Percentiles rank a stretch among this genome's conserved stretches.
Conservation (phyloP, 2,888 invertebrate species). For the Drosophila pegasa region DNA sequence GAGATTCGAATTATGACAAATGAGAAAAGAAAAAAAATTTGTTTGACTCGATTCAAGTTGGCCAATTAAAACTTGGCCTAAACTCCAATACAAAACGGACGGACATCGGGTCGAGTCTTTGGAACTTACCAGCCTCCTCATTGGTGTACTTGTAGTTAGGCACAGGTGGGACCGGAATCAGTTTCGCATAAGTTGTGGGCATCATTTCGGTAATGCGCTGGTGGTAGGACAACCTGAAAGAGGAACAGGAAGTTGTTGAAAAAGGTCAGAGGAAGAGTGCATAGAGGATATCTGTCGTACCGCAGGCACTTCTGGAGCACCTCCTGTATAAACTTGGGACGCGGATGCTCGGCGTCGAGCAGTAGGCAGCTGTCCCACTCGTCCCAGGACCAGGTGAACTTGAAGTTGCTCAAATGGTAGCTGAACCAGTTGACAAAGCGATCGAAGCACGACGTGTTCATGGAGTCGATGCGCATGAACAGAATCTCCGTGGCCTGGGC, state of each 20-base stretch:
- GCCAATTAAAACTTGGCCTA: too few species aligned
- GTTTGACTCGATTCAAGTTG: background rate
- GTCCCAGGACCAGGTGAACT: constrained; percentile 99
- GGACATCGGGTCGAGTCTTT: background rate
- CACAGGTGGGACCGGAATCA: constrained; percentile 94
- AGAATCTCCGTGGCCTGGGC: constrained; percentile 99
- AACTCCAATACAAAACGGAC: background rate
- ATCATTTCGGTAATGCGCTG: constrained; percentile 96
- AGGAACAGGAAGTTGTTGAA: background rate
- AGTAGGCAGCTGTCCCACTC: constrained; percentile 96
- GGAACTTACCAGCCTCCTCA: constrained; percentile 93
- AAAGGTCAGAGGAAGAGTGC: background rate
- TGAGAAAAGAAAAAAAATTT: too few species aligned
- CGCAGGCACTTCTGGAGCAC: constrained; percentile 95
- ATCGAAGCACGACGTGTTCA: constrained; percentile 99
- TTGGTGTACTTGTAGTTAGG: constrained; percentile 96
- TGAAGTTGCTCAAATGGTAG: constrained; percentile 99
- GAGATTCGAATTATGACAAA: too few species aligned
- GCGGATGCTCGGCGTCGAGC: constrained; percentile 94
- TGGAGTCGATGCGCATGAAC: constrained; percentile 97
- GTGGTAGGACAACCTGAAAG: constrained; percentile 93
- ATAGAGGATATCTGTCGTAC: constrained; percentile 85
- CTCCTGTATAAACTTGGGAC: constrained; percentile 97
- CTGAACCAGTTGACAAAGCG: constrained; percentile 99
- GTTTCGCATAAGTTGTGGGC: constrained; percentile 92